Percentiles rank a stretch among this genome's conserved stretches.
These are phyloP conservation scores for Clarias laeviceps DNA, from an alignment of 2,797 vertebrate species.

Conservation along the genomic window DNA sequence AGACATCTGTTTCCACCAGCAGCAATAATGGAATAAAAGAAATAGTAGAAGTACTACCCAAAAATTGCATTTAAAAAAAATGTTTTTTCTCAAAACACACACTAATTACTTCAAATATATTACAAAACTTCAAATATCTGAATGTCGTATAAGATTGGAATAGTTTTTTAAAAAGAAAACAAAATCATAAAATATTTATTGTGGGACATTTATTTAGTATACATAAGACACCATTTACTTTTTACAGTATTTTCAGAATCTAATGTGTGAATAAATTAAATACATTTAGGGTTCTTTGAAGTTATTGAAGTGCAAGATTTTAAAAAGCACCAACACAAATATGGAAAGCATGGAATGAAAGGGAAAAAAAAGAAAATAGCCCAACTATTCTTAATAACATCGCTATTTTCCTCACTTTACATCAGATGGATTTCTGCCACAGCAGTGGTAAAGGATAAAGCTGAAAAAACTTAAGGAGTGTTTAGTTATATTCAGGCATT, in stretches of 20 bases:
- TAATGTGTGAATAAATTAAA: slow-evolving; percentile 24
- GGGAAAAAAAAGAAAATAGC: too few species aligned
- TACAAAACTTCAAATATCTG: neutral
- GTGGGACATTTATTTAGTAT: slow-evolving; percentile 16
- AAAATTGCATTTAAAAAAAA: too few species aligned
- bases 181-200: neutral
- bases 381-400: neutral
- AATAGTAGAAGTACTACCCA: too few species aligned
- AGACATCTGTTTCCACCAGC: neutral
- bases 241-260: neutral
- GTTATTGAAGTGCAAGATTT: neutral
- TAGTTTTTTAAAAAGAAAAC: neutral
- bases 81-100: neutral
- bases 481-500: neutral
- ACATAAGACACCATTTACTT: slow-evolving; percentile 1
- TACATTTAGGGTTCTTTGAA: neutral
- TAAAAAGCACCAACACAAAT: neutral
- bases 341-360: neutral
- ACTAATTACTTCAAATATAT: neutral
- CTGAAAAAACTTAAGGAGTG: neutral
- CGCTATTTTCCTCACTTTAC: neutral
- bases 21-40: neutral
- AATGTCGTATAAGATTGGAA: neutral
- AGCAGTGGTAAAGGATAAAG: neutral
- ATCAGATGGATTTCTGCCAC: neutral